Evolutionary conservation across 2,113 vertebrate species (phyloP), one percentile per base, ranked within the genome.

Genomic region (Silurus asotus): DNA sequence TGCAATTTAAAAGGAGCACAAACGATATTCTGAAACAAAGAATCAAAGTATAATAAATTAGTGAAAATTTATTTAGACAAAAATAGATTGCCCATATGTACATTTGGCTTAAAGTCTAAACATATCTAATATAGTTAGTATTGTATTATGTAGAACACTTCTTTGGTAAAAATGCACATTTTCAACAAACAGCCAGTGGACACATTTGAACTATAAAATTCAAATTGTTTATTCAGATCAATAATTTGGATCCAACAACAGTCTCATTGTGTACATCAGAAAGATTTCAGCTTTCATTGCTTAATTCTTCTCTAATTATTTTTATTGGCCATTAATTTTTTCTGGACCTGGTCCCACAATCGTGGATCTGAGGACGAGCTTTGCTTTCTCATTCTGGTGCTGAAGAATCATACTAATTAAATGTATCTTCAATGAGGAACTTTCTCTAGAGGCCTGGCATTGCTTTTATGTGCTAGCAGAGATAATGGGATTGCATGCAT

Each of bases 371-470:
- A 37, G 56, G 15, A 74, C 37, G 8, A 75, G 25, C 58, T 15
- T 55, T 1, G 5, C 23, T 80, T 76, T 48, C 48, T 48, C 23
- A 75, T 23, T 51, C 11, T 28, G 0, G 56, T 75, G 62, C 61
- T 17, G 59, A 67, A n/a, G 81, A 65, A 83, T 86, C 23, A 65
- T 67, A n/a, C n/a, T 89, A 89, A 89, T 87, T 81, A 87, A 81
- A 89, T 82, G 77, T 67, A 87, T 84, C 37, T 87, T 87, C 81
- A 75, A 87, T 77, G 88, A 89, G 55, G 13, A 84, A 69, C 53
- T 89, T 55, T 53, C 85, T 87, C 25, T 23, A 17, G 81, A 86
- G 84, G 28, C 56, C 49, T 83, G 65, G 23, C 59, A 56, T 83
- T 48, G 64, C 84, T 88, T 86, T 86, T 84, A 86, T 84, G 81